Conservation (phyloP, 2,888 invertebrate genomes). For the Drosophila acutilabella region DNA sequence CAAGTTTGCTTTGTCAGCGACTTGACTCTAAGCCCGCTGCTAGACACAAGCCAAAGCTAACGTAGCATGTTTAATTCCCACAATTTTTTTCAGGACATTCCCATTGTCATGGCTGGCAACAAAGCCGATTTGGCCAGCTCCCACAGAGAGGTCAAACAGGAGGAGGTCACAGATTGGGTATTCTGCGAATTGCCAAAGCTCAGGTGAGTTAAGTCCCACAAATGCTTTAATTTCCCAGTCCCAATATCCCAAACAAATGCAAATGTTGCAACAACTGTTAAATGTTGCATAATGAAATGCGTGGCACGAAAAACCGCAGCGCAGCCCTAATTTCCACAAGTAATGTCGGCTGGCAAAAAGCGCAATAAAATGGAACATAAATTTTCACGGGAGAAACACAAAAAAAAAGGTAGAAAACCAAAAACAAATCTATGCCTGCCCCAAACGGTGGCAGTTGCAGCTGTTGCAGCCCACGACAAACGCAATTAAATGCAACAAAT, state of each 20-base stretch:
- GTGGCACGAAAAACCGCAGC: constrained; percentile 37
- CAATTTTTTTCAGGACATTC: constrained; percentile 88
- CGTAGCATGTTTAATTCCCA: constrained; percentile 44
- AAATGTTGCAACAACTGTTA: constrained; percentile 34
- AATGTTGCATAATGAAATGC: constrained; percentile 33
- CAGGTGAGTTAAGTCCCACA: constrained; percentile 85
- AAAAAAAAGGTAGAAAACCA: constrained; percentile 23
- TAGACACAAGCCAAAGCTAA: constrained; percentile 4
- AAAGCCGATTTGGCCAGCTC: constrained; percentile 91
- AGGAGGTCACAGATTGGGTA: constrained; percentile 93
- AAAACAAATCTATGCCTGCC: constrained; percentile 9
- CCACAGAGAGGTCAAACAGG: constrained; percentile 90
- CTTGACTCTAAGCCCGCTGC: constrained; percentile 27
- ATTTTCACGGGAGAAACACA: constrained; percentile 37
- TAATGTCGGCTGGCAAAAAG: constrained; percentile 39
- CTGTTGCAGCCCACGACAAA: constrained; percentile 23
- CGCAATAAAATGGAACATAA: constrained; percentile 61
- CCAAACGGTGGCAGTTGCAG: constrained; percentile 3
- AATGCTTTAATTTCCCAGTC: constrained; percentile 43
- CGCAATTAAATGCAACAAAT: constrained; percentile 78
- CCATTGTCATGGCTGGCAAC: constrained; percentile 94
- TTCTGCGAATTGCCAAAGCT: constrained; percentile 91
- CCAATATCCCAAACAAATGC: constrained; percentile 18
- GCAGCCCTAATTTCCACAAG: constrained; percentile 52
- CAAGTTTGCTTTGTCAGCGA: constrained; percentile 42